These are phyloP conservation scores for Brevimyrus niger DNA, from an alignment of 2,113 vertebrate species.

Conservation along the genomic window DNA sequence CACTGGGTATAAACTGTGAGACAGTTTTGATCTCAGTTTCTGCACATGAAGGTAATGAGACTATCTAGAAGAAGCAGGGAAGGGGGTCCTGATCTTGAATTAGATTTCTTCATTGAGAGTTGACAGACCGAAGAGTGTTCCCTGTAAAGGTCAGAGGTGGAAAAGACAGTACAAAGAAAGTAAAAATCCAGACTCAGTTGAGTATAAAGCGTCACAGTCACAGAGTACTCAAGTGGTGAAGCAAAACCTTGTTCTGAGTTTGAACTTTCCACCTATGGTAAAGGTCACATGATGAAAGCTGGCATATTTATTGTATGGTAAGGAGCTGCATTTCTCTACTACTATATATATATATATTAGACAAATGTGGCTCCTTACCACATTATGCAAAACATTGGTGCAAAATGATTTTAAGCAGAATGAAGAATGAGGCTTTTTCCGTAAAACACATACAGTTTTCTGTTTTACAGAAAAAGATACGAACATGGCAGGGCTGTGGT, in stretches of 20 bases:
- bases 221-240: too few species aligned
- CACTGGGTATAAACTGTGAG: not conserved
- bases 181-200: too few species aligned
- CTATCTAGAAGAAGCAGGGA: not conserved
- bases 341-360: not conserved
- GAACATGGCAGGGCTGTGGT: slow-evolving; percentile 22
- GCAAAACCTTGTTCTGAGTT: too few species aligned
- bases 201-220: too few species aligned
- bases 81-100: not conserved
- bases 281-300: not conserved
- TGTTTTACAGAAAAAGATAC: too few species aligned
- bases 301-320: not conserved
- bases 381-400: slow-evolving; percentile 2
- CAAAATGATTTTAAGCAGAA: not conserved
- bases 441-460: too few species aligned
- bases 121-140: too few species aligned
- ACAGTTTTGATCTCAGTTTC: not conserved
- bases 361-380: too few species aligned
- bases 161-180: too few species aligned
- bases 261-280: not conserved
- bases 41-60: not conserved
- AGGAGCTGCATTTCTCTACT: too few species aligned
- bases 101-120: not conserved
- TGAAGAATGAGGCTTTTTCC: slow-evolving; percentile 23
- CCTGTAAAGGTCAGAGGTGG: not conserved